phyloP scores from a whole-genome alignment of 2,113 vertebrate species.

The Cyprinus carpio region DNA sequence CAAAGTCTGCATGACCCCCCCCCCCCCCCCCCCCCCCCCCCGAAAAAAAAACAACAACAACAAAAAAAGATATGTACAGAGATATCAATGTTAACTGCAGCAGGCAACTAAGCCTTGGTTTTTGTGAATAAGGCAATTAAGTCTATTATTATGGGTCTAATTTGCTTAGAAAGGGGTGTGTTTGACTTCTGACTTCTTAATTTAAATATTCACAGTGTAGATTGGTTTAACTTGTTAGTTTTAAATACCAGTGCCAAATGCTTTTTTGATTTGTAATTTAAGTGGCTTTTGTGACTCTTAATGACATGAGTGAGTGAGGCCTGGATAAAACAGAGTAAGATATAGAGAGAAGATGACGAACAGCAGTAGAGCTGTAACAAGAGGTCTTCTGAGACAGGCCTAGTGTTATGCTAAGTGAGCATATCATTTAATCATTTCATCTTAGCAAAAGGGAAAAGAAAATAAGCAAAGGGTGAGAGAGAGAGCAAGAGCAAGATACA shows the following conservation, averaged over 20 bases:
- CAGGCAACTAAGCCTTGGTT: too few species aligned
- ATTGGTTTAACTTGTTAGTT: too few species aligned
- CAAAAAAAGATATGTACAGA: too few species aligned
- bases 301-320: neutral
- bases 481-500: neutral
- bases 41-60: too few species aligned
- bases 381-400: conserved; percentile 51
- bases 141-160: too few species aligned
- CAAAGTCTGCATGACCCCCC: too few species aligned
- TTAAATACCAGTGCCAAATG: neutral
- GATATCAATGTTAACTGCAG: too few species aligned
- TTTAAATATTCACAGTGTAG: too few species aligned
- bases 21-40: too few species aligned
- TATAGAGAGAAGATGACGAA: neutral
- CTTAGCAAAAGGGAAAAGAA: neutral
- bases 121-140: too few species aligned
- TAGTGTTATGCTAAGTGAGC: conserved; percentile 59
- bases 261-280: neutral
- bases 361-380: neutral
- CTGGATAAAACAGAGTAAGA: neutral
- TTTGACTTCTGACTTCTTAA: too few species aligned
- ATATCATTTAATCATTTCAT: conserved; percentile 63
- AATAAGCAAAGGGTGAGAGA: neutral
- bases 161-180: too few species aligned
- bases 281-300: neutral